Conservation (phyloP, 2,113 vertebrate species). For the Ammodytes marinus region DNA sequence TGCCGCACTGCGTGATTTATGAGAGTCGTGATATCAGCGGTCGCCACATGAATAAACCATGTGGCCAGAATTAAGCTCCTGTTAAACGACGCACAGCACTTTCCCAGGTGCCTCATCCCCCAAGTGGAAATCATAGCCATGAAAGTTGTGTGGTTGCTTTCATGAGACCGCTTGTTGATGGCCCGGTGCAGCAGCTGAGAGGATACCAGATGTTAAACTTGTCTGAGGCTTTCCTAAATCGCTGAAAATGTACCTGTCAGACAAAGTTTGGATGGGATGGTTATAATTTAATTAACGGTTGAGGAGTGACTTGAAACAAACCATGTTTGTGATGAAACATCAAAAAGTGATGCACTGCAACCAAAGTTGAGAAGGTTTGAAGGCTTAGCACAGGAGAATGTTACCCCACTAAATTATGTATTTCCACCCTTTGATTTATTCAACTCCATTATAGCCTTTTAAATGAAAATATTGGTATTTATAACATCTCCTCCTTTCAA, state of each 20-base stretch:
- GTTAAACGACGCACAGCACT: slow-evolving; percentile 83
- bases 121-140: slow-evolving; percentile 55
- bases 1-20: slow-evolving; percentile 86
- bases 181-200: background rate
- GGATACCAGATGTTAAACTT: slow-evolving; percentile 2
- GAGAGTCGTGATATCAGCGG: slow-evolving; percentile 83
- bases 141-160: slow-evolving; percentile 46
- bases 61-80: slow-evolving; percentile 83
- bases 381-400: background rate
- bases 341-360: background rate
- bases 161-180: slow-evolving; percentile 23
- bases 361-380: slow-evolving; percentile 3
- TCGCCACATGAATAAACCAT: slow-evolving; percentile 87
- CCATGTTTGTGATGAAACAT: background rate
- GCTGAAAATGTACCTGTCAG: slow-evolving; percentile 19
- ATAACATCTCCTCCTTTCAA: background rate
- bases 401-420: slow-evolving; percentile 9
- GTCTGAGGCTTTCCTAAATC: slow-evolving; percentile 15
- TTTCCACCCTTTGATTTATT: slow-evolving; percentile 23
- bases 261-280: slow-evolving; percentile 2
- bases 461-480: background rate
- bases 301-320: background rate
- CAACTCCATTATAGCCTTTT: background rate
- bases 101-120: slow-evolving; percentile 74
- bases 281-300: slow-evolving; percentile 9